Percentiles rank a stretch among this genome's conserved stretches.
Conservation (phyloP, 30 jellyfish, hydroid and myxozoan species). For the Morbakka virulenta region DNA sequence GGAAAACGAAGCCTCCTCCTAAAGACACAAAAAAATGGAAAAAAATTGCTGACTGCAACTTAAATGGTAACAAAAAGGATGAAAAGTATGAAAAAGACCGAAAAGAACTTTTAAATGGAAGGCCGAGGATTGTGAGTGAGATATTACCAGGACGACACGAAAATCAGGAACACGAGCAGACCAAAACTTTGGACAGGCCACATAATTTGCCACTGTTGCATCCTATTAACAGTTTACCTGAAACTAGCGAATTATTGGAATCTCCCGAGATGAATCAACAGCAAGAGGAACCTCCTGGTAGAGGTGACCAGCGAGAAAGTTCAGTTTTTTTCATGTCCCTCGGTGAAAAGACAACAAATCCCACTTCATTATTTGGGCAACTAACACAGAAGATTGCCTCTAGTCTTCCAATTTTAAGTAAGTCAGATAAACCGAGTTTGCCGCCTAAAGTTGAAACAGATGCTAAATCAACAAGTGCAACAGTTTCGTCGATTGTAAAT, state of each 20-base stretch:
- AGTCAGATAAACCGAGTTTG: too few species aligned
- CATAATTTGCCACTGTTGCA: neutral
- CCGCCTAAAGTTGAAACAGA: neutral
- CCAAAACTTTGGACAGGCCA: neutral
- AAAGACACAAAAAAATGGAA: neutral
- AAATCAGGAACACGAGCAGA: neutral
- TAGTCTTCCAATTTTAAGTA: neutral
- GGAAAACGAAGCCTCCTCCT: neutral
- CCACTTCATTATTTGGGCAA: neutral
- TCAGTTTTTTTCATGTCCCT: neutral
- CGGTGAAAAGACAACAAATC: neutral
- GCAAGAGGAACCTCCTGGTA: neutral
- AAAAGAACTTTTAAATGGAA: neutral
- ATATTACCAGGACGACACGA: neutral
- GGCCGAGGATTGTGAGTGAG: too few species aligned
- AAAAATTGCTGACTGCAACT: neutral
- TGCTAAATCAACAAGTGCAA: neutral
- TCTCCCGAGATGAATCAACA: neutral
- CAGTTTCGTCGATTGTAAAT: neutral
- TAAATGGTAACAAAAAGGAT: neutral
- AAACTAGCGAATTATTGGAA: neutral
- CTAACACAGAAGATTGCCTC: neutral
- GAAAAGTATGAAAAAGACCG: neutral
- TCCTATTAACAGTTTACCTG: neutral
- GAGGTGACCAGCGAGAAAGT: neutral